Evolutionary conservation across 2,797 vertebrate species (phyloP).

Genomic region (Benthosema pterotum): DNA sequence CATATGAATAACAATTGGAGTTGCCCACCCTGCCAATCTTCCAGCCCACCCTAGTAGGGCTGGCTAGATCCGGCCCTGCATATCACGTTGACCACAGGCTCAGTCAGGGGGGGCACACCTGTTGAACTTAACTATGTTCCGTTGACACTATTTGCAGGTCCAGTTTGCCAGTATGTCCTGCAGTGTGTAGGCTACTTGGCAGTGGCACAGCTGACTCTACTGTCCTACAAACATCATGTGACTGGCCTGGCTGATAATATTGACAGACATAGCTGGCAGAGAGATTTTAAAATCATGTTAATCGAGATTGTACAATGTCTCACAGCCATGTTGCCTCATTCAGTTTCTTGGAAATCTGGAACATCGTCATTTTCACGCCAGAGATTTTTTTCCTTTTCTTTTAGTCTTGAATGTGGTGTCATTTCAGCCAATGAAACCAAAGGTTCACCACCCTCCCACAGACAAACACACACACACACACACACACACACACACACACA

Average conservation of each 20-base stretch:
- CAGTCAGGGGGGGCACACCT: not conserved
- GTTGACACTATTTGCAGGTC: not conserved
- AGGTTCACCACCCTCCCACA: too few relatives aligned
- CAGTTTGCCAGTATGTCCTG: not conserved
- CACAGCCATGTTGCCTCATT: not conserved
- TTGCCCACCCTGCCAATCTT: too few relatives aligned
- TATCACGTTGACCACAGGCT: not conserved
- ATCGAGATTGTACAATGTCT: slow-evolving; percentile 1
- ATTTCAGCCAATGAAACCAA: slow-evolving; percentile 12
- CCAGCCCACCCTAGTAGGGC: too few relatives aligned
- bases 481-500: too few relatives aligned
- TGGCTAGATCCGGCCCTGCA: too few relatives aligned
- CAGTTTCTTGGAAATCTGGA: not conserved
- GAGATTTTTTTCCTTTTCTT: too few relatives aligned
- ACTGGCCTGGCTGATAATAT: not conserved
- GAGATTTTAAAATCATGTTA: slow-evolving; percentile 9
- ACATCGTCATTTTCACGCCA: not conserved
- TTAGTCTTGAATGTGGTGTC: not conserved
- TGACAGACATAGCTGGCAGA: not conserved
- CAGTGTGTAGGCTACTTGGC: not conserved
- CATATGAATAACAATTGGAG: too few relatives aligned
- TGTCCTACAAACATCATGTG: too few relatives aligned
- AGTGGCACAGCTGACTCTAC: too few relatives aligned
- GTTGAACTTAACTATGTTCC: not conserved
- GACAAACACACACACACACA: too few relatives aligned